Conservation (phyloP, 2,797 vertebrate genomes). For the Lepilemur ruficaudatus region DNA sequence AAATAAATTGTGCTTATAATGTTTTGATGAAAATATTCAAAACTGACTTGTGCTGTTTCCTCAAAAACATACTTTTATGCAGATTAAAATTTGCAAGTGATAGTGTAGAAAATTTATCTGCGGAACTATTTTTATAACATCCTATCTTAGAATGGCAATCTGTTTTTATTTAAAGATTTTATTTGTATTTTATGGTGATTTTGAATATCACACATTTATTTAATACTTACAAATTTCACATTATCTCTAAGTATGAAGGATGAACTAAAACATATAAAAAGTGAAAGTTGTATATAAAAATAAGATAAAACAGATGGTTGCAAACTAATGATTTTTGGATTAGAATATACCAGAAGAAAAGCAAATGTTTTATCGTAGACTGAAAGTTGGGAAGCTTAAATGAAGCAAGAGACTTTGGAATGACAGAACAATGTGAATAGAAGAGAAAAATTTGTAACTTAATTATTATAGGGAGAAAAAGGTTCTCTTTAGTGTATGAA, state of each 20-base stretch:
- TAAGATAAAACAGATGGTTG: background rate
- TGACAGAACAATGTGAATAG: background rate
- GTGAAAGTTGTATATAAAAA: conserved; percentile 17
- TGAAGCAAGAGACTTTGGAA: background rate
- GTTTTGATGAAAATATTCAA: conserved; percentile 42
- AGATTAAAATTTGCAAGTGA: conserved; percentile 4
- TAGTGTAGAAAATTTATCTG: background rate
- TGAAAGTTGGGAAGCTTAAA: conserved; percentile 28
- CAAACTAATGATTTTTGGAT: conserved; percentile 15
- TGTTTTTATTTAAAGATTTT: conserved; percentile 37
- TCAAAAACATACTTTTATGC: background rate
- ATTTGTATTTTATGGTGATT: conserved; percentile 45
- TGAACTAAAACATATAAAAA: background rate
- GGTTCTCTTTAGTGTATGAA: background rate
- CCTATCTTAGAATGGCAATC: background rate
- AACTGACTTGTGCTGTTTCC: background rate
- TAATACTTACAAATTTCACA: background rate
- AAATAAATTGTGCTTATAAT: background rate
- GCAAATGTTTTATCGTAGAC: conserved; percentile 25
- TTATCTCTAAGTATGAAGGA: conserved; percentile 21
- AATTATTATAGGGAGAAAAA: background rate
- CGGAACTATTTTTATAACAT: conserved; percentile 40
- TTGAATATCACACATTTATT: conserved; percentile 12
- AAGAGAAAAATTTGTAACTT: background rate
- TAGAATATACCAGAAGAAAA: background rate